A percentile compares a stretch with the other conserved stretches of the same genome.
These are phyloP conservation scores for Tiaroga cobitis DNA, from an alignment of 2,797 vertebrate species.

Conservation along the genomic window DNA sequence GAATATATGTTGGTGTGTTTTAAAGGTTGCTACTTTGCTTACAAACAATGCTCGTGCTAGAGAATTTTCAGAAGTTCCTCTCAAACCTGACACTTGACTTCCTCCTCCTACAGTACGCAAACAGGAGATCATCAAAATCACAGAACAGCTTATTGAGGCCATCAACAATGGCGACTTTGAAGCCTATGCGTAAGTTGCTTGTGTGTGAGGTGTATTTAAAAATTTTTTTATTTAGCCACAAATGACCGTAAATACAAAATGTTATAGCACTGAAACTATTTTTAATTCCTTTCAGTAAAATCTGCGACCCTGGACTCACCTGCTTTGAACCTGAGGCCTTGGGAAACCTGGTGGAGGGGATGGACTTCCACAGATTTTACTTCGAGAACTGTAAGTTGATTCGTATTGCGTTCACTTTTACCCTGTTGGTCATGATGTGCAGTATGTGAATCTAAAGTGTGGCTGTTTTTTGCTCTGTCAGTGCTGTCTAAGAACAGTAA, in stretches of 20 bases:
- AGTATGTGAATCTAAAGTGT: slow-evolving; percentile 1
- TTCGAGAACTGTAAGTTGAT: slow-evolving; percentile 91
- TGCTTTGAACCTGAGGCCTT: slow-evolving; percentile 96
- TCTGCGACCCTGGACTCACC: slow-evolving; percentile 94
- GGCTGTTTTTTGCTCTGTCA: slow-evolving; percentile 52
- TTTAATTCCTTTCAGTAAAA: slow-evolving; percentile 78
- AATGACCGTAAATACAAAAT: background rate
- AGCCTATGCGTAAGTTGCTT: slow-evolving; percentile 89
- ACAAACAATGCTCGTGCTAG: background rate
- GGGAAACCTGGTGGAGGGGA: slow-evolving; percentile 96
- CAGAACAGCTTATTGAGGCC: slow-evolving; percentile 96
- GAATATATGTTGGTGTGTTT: background rate
- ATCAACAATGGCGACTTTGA: slow-evolving; percentile 98
- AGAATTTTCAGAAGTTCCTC: background rate
- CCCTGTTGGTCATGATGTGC: background rate
- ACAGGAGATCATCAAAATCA: slow-evolving; percentile 90
- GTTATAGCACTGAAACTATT: background rate
- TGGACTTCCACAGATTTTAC: slow-evolving; percentile 99
- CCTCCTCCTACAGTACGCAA: slow-evolving; percentile 75
- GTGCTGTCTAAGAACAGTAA: slow-evolving; percentile 96
- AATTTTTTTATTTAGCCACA: background rate
- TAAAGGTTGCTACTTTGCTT: background rate
- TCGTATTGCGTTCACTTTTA: background rate
- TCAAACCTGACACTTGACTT: background rate
- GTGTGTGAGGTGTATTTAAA: background rate